Percentiles rank a stretch among this genome's conserved stretches.
These are phyloP conservation scores for Euplagia quadripunctaria DNA, from an alignment of 2,888 invertebrate species.

Conservation along the genomic window DNA sequence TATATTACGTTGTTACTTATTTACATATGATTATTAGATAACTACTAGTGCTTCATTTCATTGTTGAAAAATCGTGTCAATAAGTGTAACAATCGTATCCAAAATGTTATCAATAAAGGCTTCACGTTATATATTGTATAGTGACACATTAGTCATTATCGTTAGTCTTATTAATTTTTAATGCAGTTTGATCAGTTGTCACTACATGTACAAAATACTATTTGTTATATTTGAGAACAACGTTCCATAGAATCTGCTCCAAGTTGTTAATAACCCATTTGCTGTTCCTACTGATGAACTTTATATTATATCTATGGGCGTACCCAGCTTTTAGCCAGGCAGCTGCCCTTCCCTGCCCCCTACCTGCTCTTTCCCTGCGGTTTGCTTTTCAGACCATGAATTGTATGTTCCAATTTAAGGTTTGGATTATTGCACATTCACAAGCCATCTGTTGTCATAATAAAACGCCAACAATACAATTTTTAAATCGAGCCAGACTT, in stretches of 20 bases:
- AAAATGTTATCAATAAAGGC: neutral
- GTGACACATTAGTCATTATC: neutral
- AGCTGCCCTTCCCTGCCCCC: too few species aligned
- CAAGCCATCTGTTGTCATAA: neutral
- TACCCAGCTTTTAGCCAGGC: too few species aligned
- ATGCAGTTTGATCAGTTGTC: neutral
- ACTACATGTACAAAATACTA: neutral
- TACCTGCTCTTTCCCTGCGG: too few species aligned
- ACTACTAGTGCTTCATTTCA: neutral
- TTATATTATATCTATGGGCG: neutral
- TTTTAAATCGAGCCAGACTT: constrained; percentile 8
- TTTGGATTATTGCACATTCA: neutral
- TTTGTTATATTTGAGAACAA: neutral
- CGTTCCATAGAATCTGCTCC: neutral
- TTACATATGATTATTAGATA: too few species aligned
- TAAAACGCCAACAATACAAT: constrained; percentile 11
- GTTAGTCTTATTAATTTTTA: neutral
- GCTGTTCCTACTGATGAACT: neutral
- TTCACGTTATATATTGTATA: neutral
- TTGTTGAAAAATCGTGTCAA: neutral
- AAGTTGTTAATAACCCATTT: neutral
- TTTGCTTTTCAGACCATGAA: neutral
- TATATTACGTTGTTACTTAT: too few species aligned
- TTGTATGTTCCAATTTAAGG: neutral
- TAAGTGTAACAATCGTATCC: neutral